These are phyloP conservation scores for Drosophila nr. fundita DNA, from an alignment of 2,888 invertebrate genomes.

Conservation along the genomic window DNA sequence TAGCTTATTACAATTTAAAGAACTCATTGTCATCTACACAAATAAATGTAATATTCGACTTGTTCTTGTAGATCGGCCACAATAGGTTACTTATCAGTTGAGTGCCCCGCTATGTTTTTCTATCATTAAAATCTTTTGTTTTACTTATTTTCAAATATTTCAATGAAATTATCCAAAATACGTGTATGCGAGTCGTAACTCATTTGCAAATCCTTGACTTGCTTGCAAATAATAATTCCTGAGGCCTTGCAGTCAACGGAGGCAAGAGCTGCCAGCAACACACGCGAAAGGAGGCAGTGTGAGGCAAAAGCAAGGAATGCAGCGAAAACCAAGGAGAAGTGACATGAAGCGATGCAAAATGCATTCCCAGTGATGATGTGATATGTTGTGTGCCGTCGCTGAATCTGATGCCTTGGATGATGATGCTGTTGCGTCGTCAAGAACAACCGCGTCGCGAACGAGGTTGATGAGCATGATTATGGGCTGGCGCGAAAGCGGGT, in stretches of 20 bases:
- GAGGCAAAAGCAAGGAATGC: conserved; percentile 37
- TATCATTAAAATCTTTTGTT: background rate
- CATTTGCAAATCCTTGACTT: conserved; percentile 53
- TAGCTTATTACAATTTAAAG: background rate
- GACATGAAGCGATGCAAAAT: conserved; percentile 81
- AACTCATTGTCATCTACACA: background rate
- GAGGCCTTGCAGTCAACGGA: background rate
- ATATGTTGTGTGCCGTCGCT: conserved; percentile 62
- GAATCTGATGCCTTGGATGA: conserved; percentile 36
- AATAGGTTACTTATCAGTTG: background rate
- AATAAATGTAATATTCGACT: background rate
- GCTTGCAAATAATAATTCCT: conserved; percentile 36
- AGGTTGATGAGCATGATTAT: conserved; percentile 67
- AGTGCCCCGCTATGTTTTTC: background rate
- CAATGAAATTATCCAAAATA: conserved; percentile 1
- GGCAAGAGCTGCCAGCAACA: conserved; percentile 31
- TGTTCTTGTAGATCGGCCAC: background rate
- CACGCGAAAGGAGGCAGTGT: background rate
- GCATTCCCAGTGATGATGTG: conserved; percentile 80
- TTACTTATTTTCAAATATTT: background rate
- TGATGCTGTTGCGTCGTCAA: conserved; percentile 34
- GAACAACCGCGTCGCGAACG: conserved; percentile 52
- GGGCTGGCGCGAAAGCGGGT: background rate
- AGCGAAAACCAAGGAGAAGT: conserved; percentile 51
- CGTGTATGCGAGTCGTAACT: conserved; percentile 29